phyloP scores from a whole-genome alignment of 2,113 vertebrate species.

The Corvus cornix region DNA sequence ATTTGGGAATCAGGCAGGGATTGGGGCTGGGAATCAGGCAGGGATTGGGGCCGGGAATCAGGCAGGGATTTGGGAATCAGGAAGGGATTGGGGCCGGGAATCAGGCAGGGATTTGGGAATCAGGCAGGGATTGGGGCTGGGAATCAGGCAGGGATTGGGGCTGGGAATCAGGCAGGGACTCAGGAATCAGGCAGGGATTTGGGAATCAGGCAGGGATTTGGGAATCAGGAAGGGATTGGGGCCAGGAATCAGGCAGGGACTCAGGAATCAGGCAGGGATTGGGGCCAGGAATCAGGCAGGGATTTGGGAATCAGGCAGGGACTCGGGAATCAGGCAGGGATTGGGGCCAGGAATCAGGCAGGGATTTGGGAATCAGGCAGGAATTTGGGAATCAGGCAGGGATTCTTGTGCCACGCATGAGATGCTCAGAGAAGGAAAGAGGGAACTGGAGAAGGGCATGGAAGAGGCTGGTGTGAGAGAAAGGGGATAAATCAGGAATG shows the following conservation, averaged over 20 bases:
- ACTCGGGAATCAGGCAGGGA: neutral
- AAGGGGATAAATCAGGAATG: neutral
- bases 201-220: too few relatives aligned
- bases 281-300: neutral
- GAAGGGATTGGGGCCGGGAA: neutral
- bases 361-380: neutral
- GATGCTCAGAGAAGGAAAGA: neutral
- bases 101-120: neutral
- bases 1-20: neutral
- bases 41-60: neutral
- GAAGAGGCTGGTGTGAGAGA: neutral
- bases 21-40: neutral
- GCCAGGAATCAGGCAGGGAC: neutral
- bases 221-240: too few relatives aligned
- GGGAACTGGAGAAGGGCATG: neutral
- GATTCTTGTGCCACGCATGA: fast-evolving
- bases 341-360: neutral
- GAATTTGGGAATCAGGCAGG: neutral
- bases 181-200: neutral
- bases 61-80: too few relatives aligned
- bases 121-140: too few relatives aligned
- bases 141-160: neutral
- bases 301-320: neutral
- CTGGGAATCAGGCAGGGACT: too few relatives aligned
- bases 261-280: neutral